A percentile compares a stretch with the other conserved stretches of the same genome.
Conservation (phyloP, 2,888 invertebrate species). For the Metallyticus violacea region DNA sequence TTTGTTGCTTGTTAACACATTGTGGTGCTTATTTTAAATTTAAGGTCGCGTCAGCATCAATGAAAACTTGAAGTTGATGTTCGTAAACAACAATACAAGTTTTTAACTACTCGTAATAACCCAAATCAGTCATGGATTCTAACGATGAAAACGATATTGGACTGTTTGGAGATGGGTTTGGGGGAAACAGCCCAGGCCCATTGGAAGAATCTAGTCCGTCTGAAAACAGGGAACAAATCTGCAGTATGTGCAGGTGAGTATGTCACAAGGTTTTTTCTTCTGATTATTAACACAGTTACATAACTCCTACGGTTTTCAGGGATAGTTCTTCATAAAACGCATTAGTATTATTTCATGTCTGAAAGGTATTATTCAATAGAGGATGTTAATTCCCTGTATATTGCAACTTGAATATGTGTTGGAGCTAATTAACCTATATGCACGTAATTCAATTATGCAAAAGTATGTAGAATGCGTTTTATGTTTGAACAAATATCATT, state of each 20-base stretch:
- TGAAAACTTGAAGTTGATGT: not conserved
- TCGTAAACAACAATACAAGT: not conserved
- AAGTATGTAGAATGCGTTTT: too few relatives aligned
- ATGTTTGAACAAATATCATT: too few relatives aligned
- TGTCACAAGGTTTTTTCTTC: not conserved
- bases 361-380: too few relatives aligned
- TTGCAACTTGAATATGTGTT: too few relatives aligned
- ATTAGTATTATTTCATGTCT: too few relatives aligned
- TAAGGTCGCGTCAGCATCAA: slow-evolving; percentile 23
- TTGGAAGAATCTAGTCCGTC: slow-evolving; percentile 46
- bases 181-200: slow-evolving; percentile 43
- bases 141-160: slow-evolving; percentile 27
- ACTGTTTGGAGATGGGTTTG: slow-evolving; percentile 45
- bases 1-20: not conserved
- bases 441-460: too few relatives aligned
- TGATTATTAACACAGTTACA: not conserved
- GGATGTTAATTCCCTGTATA: too few relatives aligned
- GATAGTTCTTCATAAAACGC: too few relatives aligned
- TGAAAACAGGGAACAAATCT: slow-evolving; percentile 57
- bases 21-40: not conserved
- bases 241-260: slow-evolving; percentile 55
- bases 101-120: not conserved
- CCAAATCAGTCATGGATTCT: slow-evolving; percentile 15
- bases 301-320: too few relatives aligned
- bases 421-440: too few relatives aligned